Base-by-base conservation (phyloP, 2,113 vertebrate genomes). In the Tautogolabrus adspersus region DNA sequence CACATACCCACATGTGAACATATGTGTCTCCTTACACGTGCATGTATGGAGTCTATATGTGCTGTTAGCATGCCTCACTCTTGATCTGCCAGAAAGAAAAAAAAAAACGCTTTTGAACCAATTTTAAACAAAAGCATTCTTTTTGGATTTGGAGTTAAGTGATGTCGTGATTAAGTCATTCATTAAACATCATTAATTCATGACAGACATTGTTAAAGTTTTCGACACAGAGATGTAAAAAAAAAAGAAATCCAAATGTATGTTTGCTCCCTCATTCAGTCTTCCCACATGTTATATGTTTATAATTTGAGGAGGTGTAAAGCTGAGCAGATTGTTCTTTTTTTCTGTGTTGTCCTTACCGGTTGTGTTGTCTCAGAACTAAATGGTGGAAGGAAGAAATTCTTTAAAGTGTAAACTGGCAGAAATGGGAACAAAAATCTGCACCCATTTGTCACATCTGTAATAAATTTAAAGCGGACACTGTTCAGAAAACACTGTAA, bases 151-250 rank as follows among this genome's bases (percentile, higher is more conserved):
- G n/a, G 56, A 56, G 26, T 54, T 55, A 47, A 63, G 65, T 38
- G 21, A 67, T 73, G 75, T 60, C 87, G 65, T 79, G 67, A 88
- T 84, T 76, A 83, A 72, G 63, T 59, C 37, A 61, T 79, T 82
- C 75, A 76, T 84, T 78, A 75, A 76, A 66, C 40, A n/a, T 52
- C 47, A 58, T 75, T 73, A 75, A 65, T 67, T 66, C 47, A 12
- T 26, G 60, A 74, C 67, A 69, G 34, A 66, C 87, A 34, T 54
- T 23, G 51, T 5, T 77, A 70, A 81, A 56, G 38, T 83, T 67
- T 59, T 40, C 51, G 38, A 63, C 83, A 73, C 62, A 40, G 0
- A 40, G 49, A 66, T 64, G 66, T 46, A 26, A n/a, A n/a, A n/a
- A n/a, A n/a, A n/a, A n/a, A n/a, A n/a, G n/a, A n/a, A 15, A 71